Percentiles rank a stretch among this genome's conserved stretches.
Conservation (phyloP, 2,797 vertebrate species). For the Alca torda region DNA sequence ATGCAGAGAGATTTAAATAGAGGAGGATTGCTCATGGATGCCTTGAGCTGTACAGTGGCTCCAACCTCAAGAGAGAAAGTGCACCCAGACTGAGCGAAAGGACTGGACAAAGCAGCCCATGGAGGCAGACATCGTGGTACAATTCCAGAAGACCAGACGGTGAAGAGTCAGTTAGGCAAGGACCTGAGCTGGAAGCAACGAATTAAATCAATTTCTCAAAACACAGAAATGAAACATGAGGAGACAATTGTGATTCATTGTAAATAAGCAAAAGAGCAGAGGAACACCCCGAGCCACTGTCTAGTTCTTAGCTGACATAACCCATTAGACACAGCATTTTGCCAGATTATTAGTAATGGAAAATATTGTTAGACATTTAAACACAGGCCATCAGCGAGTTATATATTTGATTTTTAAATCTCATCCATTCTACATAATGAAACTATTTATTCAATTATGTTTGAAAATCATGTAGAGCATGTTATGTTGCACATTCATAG, state of each 20-base stretch:
- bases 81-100: not conserved
- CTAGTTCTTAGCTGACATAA: not conserved
- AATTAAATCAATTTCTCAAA: not conserved
- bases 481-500: not conserved
- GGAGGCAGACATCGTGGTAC: not conserved
- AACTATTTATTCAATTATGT: not conserved
- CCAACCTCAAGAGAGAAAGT: not conserved
- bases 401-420: not conserved
- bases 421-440: not conserved
- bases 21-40: not conserved
- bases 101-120: not conserved
- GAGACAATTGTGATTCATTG: not conserved
- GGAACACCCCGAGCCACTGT: not conserved
- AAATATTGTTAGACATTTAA: not conserved
- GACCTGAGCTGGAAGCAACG: not conserved
- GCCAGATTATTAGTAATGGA: not conserved
- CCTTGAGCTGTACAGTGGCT: not conserved
- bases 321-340: not conserved
- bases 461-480: not conserved
- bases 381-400: not conserved
- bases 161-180: not conserved
- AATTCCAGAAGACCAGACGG: not conserved
- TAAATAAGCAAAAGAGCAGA: not conserved
- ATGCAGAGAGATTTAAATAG: not conserved
- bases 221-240: not conserved